Evolutionary conservation across 2,113 vertebrate genomes (phyloP).

Genomic region (Alosa alosa): DNA sequence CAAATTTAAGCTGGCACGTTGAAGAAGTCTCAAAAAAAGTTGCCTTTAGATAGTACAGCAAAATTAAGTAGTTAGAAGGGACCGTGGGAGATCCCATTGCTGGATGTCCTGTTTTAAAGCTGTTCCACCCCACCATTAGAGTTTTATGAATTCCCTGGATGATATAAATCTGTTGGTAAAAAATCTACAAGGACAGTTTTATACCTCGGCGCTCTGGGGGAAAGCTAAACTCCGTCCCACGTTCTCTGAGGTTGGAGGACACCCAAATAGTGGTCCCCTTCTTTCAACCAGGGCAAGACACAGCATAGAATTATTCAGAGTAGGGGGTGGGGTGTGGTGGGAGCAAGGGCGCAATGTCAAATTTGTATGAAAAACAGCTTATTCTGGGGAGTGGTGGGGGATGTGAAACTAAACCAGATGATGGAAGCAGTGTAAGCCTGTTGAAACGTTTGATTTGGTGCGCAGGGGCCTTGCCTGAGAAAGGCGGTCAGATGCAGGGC

Average conservation of each 20-base stretch:
- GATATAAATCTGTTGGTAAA: constrained; percentile 29
- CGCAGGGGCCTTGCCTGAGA: neutral
- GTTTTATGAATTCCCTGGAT: constrained; percentile 17
- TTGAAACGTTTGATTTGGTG: neutral
- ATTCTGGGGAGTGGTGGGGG: constrained; percentile 20
- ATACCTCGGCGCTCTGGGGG: constrained; percentile 35
- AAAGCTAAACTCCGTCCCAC: constrained; percentile 17
- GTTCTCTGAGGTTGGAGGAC: constrained; percentile 38
- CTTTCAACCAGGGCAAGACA: neutral
- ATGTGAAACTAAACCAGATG: neutral
- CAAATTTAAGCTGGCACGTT: neutral
- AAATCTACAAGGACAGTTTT: constrained; percentile 40
- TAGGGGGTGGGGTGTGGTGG: neutral
- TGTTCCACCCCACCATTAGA: neutral
- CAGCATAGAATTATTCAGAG: neutral
- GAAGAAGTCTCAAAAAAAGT: neutral
- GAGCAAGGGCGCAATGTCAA: constrained; percentile 22
- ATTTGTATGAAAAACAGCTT: constrained; percentile 39
- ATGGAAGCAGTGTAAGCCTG: neutral
- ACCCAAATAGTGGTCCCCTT: constrained; percentile 37
- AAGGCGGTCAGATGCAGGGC: neutral
- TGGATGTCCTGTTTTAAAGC: constrained; percentile 13
- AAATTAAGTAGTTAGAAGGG: neutral
- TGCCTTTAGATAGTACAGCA: neutral
- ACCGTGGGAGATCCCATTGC: neutral